Evolutionary conservation across 2,113 vertebrate genomes (phyloP).

Genomic region (Capreolus pygargus): DNA sequence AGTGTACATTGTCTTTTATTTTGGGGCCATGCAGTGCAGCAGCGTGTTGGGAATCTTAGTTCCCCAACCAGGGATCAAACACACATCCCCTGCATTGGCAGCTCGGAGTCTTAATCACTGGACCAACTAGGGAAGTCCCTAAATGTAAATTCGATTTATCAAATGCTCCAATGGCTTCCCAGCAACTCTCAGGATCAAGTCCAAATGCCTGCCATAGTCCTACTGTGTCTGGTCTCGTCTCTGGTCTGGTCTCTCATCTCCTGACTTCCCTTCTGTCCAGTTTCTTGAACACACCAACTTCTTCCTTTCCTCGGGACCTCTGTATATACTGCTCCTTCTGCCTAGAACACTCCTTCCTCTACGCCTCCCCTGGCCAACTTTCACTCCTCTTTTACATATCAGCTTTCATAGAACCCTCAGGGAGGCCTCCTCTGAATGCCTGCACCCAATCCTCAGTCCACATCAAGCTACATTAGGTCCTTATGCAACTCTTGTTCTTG

Average conservation of each 20-base stretch:
- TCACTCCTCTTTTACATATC: not conserved
- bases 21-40: not conserved
- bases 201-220: not conserved
- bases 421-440: not conserved
- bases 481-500: not conserved
- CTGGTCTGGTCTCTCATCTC: not conserved
- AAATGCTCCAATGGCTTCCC: not conserved
- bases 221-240: not conserved
- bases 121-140: not conserved
- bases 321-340: not conserved
- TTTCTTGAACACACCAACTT: not conserved
- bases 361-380: not conserved
- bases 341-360: not conserved
- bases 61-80: not conserved
- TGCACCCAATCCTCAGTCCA: not conserved
- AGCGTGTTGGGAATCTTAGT: not conserved
- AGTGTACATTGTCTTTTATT: not conserved
- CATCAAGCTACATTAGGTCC: not conserved
- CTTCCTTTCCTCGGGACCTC: not conserved
- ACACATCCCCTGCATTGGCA: not conserved
- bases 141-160: not conserved
- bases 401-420: not conserved
- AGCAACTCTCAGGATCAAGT: not conserved
- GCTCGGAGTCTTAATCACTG: not conserved
- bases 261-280: not conserved